phyloP scores from a whole-genome alignment of 2,113 vertebrate genomes.

The Pithys albifrons region DNA sequence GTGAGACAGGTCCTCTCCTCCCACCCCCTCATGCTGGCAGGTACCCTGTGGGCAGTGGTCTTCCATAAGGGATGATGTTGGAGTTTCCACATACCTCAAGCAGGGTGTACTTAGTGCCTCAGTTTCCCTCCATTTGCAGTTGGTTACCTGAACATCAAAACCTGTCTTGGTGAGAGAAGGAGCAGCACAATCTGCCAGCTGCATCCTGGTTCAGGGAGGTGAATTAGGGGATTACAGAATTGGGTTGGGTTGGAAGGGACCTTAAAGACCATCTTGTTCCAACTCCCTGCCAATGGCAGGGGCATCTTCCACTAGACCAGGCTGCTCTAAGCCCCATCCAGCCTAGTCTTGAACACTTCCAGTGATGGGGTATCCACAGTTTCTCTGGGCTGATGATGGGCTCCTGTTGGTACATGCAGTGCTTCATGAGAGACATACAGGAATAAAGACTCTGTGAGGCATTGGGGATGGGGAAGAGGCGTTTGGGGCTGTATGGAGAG shows the following conservation, averaged over 20 bases:
- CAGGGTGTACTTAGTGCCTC: not conserved
- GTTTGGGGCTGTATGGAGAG: rapidly evolving
- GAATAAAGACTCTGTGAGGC: not conserved
- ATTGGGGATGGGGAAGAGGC: rapidly evolving
- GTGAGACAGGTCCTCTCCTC: not conserved
- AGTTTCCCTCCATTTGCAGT: not conserved
- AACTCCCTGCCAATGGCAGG: too few relatives aligned
- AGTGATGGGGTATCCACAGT: not conserved
- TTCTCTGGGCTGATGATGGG: not conserved
- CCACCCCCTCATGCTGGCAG: rapidly evolving
- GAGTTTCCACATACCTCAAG: not conserved
- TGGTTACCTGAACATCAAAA: not conserved
- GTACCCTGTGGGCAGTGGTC: not conserved
- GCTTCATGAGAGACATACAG: not conserved
- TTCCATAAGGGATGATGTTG: rapidly evolving
- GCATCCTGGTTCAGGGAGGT: not conserved
- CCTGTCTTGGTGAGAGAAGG: not conserved
- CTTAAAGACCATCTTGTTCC: not conserved
- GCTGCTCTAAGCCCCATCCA: not conserved
- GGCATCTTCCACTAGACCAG: not conserved
- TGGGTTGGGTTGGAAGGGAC: not conserved
- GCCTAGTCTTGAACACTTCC: not conserved
- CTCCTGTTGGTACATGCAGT: not conserved
- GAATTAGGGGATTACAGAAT: not conserved
- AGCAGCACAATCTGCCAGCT: not conserved